These are phyloP conservation scores for Cololabis saira DNA, from an alignment of 2,113 vertebrate genomes.

Conservation along the genomic window DNA sequence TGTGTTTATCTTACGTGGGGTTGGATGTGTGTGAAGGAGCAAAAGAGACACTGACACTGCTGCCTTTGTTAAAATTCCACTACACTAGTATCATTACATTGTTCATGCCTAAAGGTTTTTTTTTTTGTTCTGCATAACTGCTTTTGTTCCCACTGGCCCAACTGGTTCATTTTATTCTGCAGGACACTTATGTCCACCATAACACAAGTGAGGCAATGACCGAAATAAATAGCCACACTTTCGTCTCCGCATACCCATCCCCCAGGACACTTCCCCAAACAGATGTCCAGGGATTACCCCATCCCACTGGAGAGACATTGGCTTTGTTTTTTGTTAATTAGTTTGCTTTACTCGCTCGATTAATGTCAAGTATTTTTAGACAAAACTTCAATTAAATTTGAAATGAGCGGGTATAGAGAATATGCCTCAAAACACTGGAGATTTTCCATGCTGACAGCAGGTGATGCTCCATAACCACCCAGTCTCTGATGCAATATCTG, in stretches of 20 bases:
- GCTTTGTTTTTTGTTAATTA: conserved; percentile 41
- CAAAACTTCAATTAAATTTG: conserved; percentile 25
- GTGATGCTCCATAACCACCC: conserved; percentile 25
- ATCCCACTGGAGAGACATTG: conserved; percentile 37
- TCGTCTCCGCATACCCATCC: conserved; percentile 57
- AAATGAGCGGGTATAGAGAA: conserved; percentile 35
- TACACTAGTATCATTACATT: conserved; percentile 18
- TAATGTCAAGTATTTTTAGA: conserved; percentile 71
- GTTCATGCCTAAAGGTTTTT: conserved; percentile 26
- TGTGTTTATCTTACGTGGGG: conserved; percentile 2
- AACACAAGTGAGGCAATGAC: conserved; percentile 33
- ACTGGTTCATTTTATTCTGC: conserved; percentile 15
- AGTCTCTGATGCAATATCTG: conserved; percentile 12
- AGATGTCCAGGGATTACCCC: conserved; percentile 75
- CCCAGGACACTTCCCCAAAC: conserved; percentile 47
- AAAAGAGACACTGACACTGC: background rate
- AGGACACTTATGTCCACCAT: conserved; percentile 27
- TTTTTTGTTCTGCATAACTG: conserved; percentile 45
- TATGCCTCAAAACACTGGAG: conserved; percentile 20
- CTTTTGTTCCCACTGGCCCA: conserved; percentile 28
- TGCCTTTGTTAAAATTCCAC: background rate
- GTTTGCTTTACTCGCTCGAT: conserved; percentile 40
- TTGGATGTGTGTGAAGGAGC: background rate
- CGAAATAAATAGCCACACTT: conserved; percentile 65
- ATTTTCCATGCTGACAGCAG: conserved; percentile 42